Evolutionary conservation across 2,888 invertebrate species (phyloP).

Genomic region (Ennomos fuscantarius): DNA sequence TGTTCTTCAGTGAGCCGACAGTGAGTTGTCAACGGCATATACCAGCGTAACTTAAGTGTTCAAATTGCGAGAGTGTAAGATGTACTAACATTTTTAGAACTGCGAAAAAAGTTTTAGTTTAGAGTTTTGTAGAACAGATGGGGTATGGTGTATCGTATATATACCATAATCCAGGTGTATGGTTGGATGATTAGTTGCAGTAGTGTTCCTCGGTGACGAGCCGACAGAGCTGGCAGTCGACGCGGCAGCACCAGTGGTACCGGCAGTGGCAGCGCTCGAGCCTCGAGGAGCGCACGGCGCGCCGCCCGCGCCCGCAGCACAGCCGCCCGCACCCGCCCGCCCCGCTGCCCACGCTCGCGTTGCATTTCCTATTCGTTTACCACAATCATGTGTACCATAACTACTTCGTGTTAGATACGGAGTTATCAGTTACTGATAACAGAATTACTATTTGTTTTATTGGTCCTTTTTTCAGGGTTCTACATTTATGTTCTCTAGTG

Average conservation of each 20-base stretch:
- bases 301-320: constrained; percentile 93
- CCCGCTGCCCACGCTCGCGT: constrained; percentile 86
- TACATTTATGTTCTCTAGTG: too few relatives aligned
- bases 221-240: constrained; percentile 93
- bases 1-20: too few relatives aligned
- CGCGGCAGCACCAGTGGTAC: constrained; percentile 95
- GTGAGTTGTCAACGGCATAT: too few relatives aligned
- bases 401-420: background rate
- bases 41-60: too few relatives aligned
- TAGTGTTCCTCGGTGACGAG: constrained; percentile 89
- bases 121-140: too few relatives aligned
- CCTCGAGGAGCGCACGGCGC: constrained; percentile 87
- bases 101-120: too few relatives aligned
- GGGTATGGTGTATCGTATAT: too few relatives aligned
- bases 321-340: constrained; percentile 91
- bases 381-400: background rate
- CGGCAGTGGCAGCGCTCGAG: constrained; percentile 93
- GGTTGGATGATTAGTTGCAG: constrained; percentile 83
- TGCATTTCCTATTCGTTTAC: constrained; percentile 86
- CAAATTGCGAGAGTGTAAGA: too few relatives aligned
- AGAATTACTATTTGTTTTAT: too few relatives aligned
- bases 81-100: too few relatives aligned
- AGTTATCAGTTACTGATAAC: too few relatives aligned
- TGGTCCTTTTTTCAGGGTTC: too few relatives aligned
- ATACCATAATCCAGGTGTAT: background rate